Base-by-base conservation (phyloP, 2,113 vertebrate species). In the Corythornis vintsioides region DNA sequence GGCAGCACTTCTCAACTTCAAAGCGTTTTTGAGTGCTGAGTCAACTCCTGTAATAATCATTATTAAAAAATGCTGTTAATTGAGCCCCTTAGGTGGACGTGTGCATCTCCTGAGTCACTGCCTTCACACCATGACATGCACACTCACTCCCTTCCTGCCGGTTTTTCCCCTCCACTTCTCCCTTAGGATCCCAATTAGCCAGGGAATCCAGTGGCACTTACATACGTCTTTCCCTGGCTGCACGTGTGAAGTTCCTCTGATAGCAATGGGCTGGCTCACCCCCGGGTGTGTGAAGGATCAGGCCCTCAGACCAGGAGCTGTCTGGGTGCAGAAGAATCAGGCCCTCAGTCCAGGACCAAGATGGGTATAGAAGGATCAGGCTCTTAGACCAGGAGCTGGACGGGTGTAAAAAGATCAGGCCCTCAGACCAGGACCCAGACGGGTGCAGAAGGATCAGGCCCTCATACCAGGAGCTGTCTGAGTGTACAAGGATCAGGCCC, bases 51-150 rank as follows among this genome's bases (percentile, higher is more conserved):
- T 88, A 94, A 95, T 92, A 74, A 91, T 71, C n/a, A 81, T 85
- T 80, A 92, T 80, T 88, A 72, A 89, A 94, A 94, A 96, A 86
- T 24, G 8, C 84, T 83, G 84, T 67, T 94, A 92, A 95, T 94
- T 94, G 94, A 86, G 80, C 76, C 72, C 94, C 75, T 83, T 57
- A 71, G 88, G 91, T 95, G 89, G 92, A 94, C 22, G 1, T 75
- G 74, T 66, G 73, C 83, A 66, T 31, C 52, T 72, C 89, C 50
- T 96, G 95, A 95, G 89, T 96, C 96, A 95, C 10, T 15, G 38
- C 3, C 3, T 76, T 87, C 70, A 73, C 81, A 71, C 81, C 6
- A 5, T 70, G 80, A 69, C 77, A 84, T 1, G 40, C 92, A 88
- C 2, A 2, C 76, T 88, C 92, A 92, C 95, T 94, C 96, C 91